Percentiles rank a stretch among this genome's conserved stretches.
Evolutionary conservation across 1,140 invertebrate species (phyloP).

Genomic region (Doryteuthis pealeii): DNA sequence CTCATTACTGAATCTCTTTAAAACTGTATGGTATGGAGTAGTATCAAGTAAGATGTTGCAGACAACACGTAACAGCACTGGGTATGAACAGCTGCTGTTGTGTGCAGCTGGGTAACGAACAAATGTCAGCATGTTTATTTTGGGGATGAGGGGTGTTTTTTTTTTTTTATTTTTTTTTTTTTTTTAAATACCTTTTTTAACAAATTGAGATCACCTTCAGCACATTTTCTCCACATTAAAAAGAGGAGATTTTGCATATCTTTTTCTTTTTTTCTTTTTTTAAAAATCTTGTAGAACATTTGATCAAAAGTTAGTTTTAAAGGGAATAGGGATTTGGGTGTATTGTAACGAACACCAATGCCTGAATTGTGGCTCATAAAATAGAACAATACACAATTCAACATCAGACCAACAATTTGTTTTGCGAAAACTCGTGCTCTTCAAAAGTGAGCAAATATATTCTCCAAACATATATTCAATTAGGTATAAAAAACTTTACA

Average conservation of each 20-base stretch:
- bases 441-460: slow-evolving; percentile 24
- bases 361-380: slow-evolving; percentile 21
- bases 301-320: slow-evolving; percentile 9
- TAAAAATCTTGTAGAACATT: slow-evolving; percentile 8
- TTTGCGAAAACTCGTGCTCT: slow-evolving; percentile 13
- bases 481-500: slow-evolving; percentile 25
- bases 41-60: slow-evolving; percentile 8
- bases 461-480: slow-evolving; percentile 23
- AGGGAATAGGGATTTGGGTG: slow-evolving; percentile 12
- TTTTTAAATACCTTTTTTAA: not conserved
- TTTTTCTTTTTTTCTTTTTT: slow-evolving; percentile 14
- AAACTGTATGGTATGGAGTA: slow-evolving; percentile 11
- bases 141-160: not conserved
- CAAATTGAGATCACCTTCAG: slow-evolving; percentile 15
- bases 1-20: slow-evolving; percentile 3
- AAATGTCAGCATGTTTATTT: slow-evolving; percentile 12
- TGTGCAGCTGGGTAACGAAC: slow-evolving; percentile 5
- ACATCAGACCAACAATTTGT: slow-evolving; percentile 19
- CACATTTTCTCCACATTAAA: slow-evolving; percentile 11
- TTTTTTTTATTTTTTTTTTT: no score
- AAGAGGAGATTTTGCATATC: not conserved
- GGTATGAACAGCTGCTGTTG: slow-evolving; percentile 8
- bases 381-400: slow-evolving; percentile 26
- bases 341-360: slow-evolving; percentile 16
- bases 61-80: slow-evolving; percentile 11